A percentile compares a stretch with the other conserved stretches of the same genome.
These are phyloP conservation scores for Agelas oroides DNA, from an alignment of 37 sponge, comb jelly and placozoan genomes.

Conservation along the genomic window DNA sequence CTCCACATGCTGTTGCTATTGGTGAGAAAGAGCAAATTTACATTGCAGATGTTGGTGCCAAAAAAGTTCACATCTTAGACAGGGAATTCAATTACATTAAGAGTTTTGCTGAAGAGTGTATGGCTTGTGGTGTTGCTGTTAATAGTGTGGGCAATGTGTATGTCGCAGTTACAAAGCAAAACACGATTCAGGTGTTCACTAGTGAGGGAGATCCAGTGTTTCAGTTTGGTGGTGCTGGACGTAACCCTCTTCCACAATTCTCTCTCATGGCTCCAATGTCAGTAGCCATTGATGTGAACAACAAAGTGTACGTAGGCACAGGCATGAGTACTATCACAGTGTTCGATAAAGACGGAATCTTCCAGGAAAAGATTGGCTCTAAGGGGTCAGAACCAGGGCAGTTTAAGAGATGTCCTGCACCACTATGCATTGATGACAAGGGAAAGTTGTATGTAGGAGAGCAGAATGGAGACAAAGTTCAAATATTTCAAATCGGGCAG, in stretches of 20 bases:
- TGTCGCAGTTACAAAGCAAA: background rate
- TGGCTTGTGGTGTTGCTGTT: conserved; percentile 1
- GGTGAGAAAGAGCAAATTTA: background rate
- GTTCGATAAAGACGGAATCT: conserved; percentile 24
- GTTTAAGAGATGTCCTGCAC: background rate
- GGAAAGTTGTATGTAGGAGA: conserved; percentile 49
- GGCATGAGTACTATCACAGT: conserved; percentile 4
- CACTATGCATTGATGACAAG: conserved; percentile 1
- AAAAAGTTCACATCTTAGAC: background rate
- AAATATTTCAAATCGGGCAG: conserved; percentile 47
- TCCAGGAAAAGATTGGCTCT: background rate
- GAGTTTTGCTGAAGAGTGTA: background rate
- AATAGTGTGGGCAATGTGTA: conserved; percentile 5
- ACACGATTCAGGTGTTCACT: conserved; percentile 11
- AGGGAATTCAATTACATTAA: background rate
- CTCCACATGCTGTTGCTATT: conserved; percentile 10
- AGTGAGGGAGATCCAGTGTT: conserved; percentile 14
- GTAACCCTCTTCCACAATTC: conserved; percentile 11
- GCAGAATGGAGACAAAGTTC: conserved; percentile 12
- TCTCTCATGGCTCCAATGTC: conserved; percentile 10
- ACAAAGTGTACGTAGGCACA: conserved; percentile 16
- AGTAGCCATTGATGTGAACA: background rate
- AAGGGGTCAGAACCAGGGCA: conserved; percentile 6
- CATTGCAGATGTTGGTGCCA: conserved; percentile 2
- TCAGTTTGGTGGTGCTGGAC: conserved; percentile 20